Conservation (phyloP, 2,113 vertebrate species). For the Cisticola juncidis region DNA sequence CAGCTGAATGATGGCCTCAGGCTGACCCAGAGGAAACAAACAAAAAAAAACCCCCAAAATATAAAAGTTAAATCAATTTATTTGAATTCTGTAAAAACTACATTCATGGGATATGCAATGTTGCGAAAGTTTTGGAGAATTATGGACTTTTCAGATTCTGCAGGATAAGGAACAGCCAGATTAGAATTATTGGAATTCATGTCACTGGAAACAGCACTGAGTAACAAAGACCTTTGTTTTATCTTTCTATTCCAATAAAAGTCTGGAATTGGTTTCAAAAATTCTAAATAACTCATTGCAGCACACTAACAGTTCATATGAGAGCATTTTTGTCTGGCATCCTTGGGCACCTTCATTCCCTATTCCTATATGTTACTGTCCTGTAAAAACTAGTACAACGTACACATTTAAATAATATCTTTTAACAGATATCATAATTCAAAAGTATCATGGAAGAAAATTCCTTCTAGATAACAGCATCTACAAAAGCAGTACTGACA, state of each 20-base stretch:
- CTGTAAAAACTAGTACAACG: neutral
- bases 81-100: neutral
- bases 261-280: neutral
- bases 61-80: neutral
- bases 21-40: neutral
- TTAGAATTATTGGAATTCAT: neutral
- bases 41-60: neutral
- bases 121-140: neutral
- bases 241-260: neutral
- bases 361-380: neutral
- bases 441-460: neutral
- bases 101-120: neutral
- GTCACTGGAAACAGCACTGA: neutral
- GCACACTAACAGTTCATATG: neutral
- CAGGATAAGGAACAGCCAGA: neutral
- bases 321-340: neutral
- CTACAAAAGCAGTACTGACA: neutral
- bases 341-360: neutral
- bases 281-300: neutral
- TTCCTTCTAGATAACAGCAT: neutral
- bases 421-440: neutral
- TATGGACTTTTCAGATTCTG: neutral
- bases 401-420: neutral
- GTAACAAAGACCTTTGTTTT: neutral
- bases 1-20: neutral